These are phyloP conservation scores for Ciconia boyciana DNA, from an alignment of 2,113 vertebrate species.

Conservation along the genomic window DNA sequence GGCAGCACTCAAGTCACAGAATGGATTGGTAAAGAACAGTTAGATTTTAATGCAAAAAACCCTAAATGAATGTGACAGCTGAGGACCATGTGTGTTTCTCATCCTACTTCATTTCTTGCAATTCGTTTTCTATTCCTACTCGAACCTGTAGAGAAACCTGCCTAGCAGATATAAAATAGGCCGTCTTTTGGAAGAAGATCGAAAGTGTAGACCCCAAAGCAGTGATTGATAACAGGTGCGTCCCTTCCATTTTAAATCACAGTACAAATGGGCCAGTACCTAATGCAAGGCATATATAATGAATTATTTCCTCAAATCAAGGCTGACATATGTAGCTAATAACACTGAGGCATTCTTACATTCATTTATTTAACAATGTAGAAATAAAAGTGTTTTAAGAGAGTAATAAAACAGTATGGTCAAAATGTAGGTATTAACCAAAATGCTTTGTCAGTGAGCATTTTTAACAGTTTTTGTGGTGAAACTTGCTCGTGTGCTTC, in stretches of 20 bases:
- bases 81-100: neutral
- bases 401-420: neutral
- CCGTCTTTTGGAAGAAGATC: neutral
- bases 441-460: neutral
- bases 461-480: neutral
- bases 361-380: neutral
- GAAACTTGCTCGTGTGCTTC: neutral
- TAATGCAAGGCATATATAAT: neutral
- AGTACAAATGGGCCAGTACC: neutral
- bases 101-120: accelerated
- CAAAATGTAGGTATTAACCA: neutral
- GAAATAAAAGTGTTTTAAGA: neutral
- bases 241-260: neutral
- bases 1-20: neutral
- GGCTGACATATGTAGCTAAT: neutral
- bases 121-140: neutral
- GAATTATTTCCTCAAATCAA: neutral
- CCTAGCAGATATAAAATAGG: neutral
- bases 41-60: neutral
- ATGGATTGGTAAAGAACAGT: neutral
- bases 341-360: neutral
- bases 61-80: neutral
- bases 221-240: neutral
- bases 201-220: neutral
- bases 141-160: neutral